Conservation (phyloP, 2,888 invertebrate species). For the Monoplex corrugatus region DNA sequence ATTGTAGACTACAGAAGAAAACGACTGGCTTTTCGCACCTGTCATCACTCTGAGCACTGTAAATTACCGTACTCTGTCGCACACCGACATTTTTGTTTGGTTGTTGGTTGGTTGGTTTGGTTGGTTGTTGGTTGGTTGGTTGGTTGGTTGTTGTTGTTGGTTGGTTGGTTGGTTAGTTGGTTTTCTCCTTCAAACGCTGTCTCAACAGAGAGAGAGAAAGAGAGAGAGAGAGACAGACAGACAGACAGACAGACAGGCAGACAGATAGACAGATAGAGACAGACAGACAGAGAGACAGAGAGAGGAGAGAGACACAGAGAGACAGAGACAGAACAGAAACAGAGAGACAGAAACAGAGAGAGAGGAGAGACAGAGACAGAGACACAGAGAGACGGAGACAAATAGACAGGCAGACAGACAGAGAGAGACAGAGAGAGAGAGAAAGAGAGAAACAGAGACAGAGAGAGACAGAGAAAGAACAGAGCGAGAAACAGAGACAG, state of each 20-base stretch:
- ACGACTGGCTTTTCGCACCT: too few species aligned
- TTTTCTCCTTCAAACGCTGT: too few species aligned
- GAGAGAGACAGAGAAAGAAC: constrained; percentile 9
- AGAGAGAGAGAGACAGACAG: constrained; percentile 30
- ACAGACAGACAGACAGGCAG: neutral
- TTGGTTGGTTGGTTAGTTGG: too few species aligned
- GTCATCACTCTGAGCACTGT: too few species aligned
- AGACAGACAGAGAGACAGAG: neutral
- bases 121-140: neutral
- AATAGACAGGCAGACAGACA: constrained; percentile 1
- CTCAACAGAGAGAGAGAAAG: neutral
- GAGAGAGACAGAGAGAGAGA: constrained; percentile 32
- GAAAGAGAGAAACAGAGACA: constrained; percentile 26
- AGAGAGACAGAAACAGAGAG: constrained; percentile 18
- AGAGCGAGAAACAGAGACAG: neutral
- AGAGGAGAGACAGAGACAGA: neutral
- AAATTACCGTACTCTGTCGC: neutral
- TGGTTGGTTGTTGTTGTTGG: too few species aligned
- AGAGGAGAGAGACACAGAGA: neutral
- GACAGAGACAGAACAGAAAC: neutral
- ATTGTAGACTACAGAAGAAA: too few species aligned
- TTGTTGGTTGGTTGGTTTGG: neutral
- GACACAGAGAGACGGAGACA: constrained; percentile 17
- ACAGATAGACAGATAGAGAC: too few species aligned
- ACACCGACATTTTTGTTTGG: neutral